Conservation (phyloP, 2,797 vertebrate species). For the Anniella stebbinsi region DNA sequence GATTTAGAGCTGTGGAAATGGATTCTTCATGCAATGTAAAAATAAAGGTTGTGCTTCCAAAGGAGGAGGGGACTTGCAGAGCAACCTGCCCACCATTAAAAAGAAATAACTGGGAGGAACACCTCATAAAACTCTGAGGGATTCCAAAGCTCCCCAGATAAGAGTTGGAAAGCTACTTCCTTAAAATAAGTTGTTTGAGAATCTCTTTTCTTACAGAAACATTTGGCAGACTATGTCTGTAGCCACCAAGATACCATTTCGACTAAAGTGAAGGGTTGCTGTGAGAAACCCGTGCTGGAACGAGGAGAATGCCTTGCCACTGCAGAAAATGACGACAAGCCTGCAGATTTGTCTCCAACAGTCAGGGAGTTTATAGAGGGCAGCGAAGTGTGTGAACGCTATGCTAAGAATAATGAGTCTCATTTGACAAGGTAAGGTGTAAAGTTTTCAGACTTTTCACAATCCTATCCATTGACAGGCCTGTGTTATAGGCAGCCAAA, state of each 20-base stretch:
- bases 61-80: background rate
- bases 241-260: slow-evolving; percentile 68
- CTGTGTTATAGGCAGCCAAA: background rate
- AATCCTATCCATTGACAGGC: background rate
- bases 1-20: background rate
- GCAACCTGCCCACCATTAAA: background rate
- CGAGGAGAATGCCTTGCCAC: slow-evolving; percentile 60
- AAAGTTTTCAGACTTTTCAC: background rate
- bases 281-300: slow-evolving; percentile 61
- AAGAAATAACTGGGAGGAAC: background rate
- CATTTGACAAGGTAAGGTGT: slow-evolving; percentile 26
- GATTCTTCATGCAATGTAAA: background rate
- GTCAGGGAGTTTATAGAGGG: slow-evolving; percentile 62
- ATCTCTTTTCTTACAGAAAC: slow-evolving; percentile 55
- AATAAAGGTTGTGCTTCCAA: too few relatives aligned
- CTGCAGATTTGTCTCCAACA: slow-evolving; percentile 57
- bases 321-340: slow-evolving; percentile 59
- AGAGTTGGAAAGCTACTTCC: background rate
- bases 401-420: rapidly evolving
- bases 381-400: background rate
- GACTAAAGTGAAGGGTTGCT: slow-evolving; percentile 70
- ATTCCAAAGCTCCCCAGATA: background rate
- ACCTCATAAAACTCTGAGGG: background rate
- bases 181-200: slow-evolving; percentile 15
- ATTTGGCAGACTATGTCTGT: slow-evolving; percentile 64